These are phyloP conservation scores for Drosophila prosaltans DNA, from an alignment of 1,140 invertebrate species.

Conservation along the genomic window DNA sequence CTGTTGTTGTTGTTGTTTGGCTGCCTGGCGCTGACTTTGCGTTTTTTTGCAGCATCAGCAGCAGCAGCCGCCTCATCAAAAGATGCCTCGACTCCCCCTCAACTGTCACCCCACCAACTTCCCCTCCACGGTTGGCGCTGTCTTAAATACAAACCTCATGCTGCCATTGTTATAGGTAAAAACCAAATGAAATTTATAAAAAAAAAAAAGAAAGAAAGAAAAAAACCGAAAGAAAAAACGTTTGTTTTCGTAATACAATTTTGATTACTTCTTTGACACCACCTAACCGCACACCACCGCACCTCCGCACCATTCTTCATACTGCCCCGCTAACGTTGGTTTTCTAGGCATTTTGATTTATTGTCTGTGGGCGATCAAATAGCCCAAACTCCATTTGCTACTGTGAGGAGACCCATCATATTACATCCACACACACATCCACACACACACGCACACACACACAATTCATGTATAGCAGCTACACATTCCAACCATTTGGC, in stretches of 20 bases:
- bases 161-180: slow-evolving; percentile 65
- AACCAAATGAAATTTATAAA: slow-evolving; percentile 24
- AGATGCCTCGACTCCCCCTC: slow-evolving; percentile 14
- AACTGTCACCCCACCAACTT: slow-evolving; percentile 11
- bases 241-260: slow-evolving; percentile 81
- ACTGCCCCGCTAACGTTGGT: slow-evolving; percentile 30
- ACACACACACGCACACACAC: neutral
- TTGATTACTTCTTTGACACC: slow-evolving; percentile 79
- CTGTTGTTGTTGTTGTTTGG: slow-evolving; percentile 26
- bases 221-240: slow-evolving; percentile 67
- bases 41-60: slow-evolving; percentile 47
- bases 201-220: slow-evolving; percentile 28
- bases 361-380: slow-evolving; percentile 39
- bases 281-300: slow-evolving; percentile 18
- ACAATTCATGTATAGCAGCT: neutral
- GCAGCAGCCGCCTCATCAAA: slow-evolving; percentile 40
- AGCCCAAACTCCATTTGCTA: slow-evolving; percentile 18
- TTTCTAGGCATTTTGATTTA: slow-evolving; percentile 69
- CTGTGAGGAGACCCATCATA: slow-evolving; percentile 10
- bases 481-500: slow-evolving; percentile 6
- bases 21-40: slow-evolving; percentile 61
- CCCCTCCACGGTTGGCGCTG: neutral
- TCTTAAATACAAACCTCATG: slow-evolving; percentile 13
- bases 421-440: neutral
- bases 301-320: slow-evolving; percentile 52